These are phyloP conservation scores for Caenorhabditis afra DNA, from an alignment of 2,888 invertebrate species.

Conservation along the genomic window DNA sequence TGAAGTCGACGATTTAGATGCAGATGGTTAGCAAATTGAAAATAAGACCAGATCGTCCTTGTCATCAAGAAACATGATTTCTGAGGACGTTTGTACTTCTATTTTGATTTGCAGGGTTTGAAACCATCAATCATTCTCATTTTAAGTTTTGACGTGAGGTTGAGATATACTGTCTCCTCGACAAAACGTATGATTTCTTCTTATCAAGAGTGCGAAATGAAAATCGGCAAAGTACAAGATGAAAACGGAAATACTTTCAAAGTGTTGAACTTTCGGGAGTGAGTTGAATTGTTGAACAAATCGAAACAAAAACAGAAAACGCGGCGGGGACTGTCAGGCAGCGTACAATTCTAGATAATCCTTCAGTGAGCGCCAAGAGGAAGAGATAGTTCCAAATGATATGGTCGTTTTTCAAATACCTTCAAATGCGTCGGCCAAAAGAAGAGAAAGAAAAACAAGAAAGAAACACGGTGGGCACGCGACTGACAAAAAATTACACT, in stretches of 20 bases:
- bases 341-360: slow-evolving; percentile 46
- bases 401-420: slow-evolving; percentile 53
- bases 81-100: neutral
- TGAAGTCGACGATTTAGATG: slow-evolving; percentile 14
- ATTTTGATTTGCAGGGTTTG: neutral
- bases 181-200: slow-evolving; percentile 1
- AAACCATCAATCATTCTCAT: neutral
- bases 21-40: slow-evolving; percentile 11
- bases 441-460: slow-evolving; percentile 46
- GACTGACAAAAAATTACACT: slow-evolving; percentile 42
- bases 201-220: slow-evolving; percentile 34
- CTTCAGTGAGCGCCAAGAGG: slow-evolving; percentile 10
- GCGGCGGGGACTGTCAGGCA: slow-evolving; percentile 14
- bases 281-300: slow-evolving; percentile 12
- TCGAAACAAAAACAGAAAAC: slow-evolving; percentile 4
- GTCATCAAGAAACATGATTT: too few relatives aligned
- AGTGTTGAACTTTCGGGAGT: slow-evolving; percentile 38
- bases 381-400: slow-evolving; percentile 56
- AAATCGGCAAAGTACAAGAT: slow-evolving; percentile 38
- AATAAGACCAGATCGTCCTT: neutral
- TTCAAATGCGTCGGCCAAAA: slow-evolving; percentile 34
- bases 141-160: too few relatives aligned
- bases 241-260: slow-evolving; percentile 1
- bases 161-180: too few relatives aligned
- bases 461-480: slow-evolving; percentile 4